Conservation (phyloP, 2,888 invertebrate species). For the Lissocephala sabroskyi region DNA sequence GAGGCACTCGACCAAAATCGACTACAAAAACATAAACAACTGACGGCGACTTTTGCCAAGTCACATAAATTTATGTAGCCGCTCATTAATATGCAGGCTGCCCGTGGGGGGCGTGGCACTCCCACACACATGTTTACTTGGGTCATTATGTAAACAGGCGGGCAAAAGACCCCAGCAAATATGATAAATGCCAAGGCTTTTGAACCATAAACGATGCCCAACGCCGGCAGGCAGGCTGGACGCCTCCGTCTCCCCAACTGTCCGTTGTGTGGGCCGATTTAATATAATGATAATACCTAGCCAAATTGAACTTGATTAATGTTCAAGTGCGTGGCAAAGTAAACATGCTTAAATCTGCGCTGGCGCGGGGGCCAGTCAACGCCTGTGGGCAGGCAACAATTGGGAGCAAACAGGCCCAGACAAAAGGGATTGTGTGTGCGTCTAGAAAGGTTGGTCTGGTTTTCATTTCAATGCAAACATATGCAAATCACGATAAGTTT, state of each 20-base stretch:
- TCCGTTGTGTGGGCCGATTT: slow-evolving; percentile 19
- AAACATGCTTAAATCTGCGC: neutral
- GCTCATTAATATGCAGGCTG: slow-evolving; percentile 40
- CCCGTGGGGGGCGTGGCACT: no score
- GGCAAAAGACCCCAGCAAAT: slow-evolving; percentile 15
- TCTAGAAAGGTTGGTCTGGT: slow-evolving; percentile 1
- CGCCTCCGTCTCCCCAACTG: slow-evolving; percentile 13
- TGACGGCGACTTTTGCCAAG: no score
- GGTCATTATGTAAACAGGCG: slow-evolving; percentile 38
- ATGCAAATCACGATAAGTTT: slow-evolving; percentile 38
- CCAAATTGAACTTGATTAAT: slow-evolving; percentile 28
- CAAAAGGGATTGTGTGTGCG: no score
- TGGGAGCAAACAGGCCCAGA: no score
- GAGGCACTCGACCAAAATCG: neutral
- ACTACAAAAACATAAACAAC: no score
- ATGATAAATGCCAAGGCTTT: slow-evolving; percentile 40
- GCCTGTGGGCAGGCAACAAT: no score
- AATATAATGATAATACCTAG: slow-evolving; percentile 18
- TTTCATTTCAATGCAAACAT: slow-evolving; percentile 31
- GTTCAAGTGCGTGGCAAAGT: neutral
- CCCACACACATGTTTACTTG: slow-evolving; percentile 37
- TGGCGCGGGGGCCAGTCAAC: no score
- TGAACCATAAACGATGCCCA: slow-evolving; percentile 31
- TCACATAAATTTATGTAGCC: slow-evolving; percentile 1
- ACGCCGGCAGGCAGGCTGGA: slow-evolving; percentile 1